These are phyloP conservation scores for Eclectus roratus DNA, from an alignment of 2,113 vertebrate genomes.

Conservation along the genomic window DNA sequence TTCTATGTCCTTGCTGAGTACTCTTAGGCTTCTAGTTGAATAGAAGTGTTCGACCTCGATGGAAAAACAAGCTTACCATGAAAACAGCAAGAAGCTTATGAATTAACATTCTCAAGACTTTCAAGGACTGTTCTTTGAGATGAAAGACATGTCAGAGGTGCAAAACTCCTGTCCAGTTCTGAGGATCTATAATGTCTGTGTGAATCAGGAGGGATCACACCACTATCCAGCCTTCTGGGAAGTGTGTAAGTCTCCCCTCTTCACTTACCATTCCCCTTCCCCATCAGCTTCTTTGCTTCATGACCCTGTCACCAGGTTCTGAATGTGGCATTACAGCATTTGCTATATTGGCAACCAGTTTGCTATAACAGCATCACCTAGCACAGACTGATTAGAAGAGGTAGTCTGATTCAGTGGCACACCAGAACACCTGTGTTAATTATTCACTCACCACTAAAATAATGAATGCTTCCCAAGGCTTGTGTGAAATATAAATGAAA, in stretches of 20 bases:
- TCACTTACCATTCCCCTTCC: background rate
- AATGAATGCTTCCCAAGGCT: background rate
- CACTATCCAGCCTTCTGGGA: background rate
- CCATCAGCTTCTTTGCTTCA: background rate
- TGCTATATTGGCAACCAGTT: background rate
- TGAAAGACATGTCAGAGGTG: background rate
- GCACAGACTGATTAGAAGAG: background rate
- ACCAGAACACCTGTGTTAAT: background rate
- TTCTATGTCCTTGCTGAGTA: background rate
- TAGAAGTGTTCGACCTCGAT: fast-evolving
- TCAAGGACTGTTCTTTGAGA: background rate
- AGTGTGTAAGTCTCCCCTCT: background rate
- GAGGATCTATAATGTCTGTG: background rate
- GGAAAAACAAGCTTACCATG: background rate
- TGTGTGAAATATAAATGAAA: background rate
- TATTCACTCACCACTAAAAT: background rate
- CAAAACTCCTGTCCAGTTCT: background rate
- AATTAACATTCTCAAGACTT: conserved; percentile 7
- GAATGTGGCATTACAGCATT: background rate
- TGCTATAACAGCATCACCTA: background rate
- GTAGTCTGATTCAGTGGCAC: background rate
- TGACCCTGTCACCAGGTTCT: background rate
- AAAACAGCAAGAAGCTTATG: background rate
- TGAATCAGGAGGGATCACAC: background rate
- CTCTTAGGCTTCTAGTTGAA: background rate